A percentile compares a stretch with the other conserved stretches of the same genome.
These are phyloP conservation scores for Rhinogobio ventralis DNA, from an alignment of 2,797 vertebrate genomes.

Conservation along the genomic window DNA sequence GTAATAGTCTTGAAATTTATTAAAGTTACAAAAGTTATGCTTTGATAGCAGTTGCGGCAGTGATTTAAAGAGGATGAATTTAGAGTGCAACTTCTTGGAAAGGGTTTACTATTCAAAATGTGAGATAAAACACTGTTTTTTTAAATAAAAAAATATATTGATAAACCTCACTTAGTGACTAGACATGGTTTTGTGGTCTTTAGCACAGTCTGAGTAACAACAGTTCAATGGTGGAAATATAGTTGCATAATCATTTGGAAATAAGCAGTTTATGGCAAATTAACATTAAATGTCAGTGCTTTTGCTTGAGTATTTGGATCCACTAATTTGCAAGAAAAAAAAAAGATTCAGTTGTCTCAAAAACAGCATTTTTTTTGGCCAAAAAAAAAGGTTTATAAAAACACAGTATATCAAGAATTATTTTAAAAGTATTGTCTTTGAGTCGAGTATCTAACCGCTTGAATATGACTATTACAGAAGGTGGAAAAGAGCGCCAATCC, in stretches of 20 bases:
- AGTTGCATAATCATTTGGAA: not conserved
- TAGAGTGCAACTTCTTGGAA: not conserved
- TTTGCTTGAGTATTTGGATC: not conserved
- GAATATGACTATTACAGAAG: slow-evolving; percentile 26
- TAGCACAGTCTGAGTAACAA: not conserved
- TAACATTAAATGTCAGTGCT: not conserved
- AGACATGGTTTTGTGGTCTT: not conserved
- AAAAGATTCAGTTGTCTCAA: not conserved
- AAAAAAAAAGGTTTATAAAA: not conserved
- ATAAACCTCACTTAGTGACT: not conserved
- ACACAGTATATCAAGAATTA: not conserved
- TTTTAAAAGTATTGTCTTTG: not conserved
- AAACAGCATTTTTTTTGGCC: not conserved
- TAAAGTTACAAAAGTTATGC: slow-evolving; percentile 9
- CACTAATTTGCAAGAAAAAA: not conserved
- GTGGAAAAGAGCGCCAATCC: not conserved
- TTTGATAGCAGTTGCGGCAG: not conserved
- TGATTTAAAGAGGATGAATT: slow-evolving; percentile 18
- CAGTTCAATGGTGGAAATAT: not conserved
- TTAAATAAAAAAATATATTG: slow-evolving; percentile 1
- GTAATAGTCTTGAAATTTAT: slow-evolving; percentile 25
- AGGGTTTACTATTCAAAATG: slow-evolving; percentile 12
- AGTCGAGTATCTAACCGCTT: not conserved
- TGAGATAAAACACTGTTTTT: not conserved
- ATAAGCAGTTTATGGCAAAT: not conserved